Evolutionary conservation across 2,888 invertebrate genomes (phyloP).

Genomic region (Neoaliturus tenellus): DNA sequence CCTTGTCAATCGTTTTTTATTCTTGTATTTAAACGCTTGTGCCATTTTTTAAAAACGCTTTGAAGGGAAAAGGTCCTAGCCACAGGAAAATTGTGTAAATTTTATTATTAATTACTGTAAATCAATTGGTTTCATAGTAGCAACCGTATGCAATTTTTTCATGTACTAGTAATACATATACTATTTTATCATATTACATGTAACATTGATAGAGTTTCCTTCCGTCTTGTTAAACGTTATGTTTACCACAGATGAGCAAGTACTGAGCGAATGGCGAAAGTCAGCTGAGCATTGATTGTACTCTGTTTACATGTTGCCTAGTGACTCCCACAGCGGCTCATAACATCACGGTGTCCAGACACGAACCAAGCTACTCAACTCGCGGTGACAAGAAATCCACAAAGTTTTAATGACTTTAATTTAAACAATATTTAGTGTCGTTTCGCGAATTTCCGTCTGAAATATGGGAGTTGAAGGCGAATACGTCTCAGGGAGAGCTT

Average conservation of each 20-base stretch:
- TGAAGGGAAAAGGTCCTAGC: too few species aligned
- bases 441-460: neutral
- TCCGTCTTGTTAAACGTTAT: too few species aligned
- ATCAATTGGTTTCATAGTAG: too few species aligned
- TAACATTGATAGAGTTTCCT: too few species aligned
- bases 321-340: neutral
- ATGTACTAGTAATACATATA: too few species aligned
- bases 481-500: constrained; percentile 10
- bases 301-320: constrained; percentile 25
- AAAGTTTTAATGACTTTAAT: constrained; percentile 12
- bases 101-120: too few species aligned
- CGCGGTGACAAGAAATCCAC: neutral
- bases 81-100: too few species aligned
- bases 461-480: constrained; percentile 16
- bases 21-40: too few species aligned
- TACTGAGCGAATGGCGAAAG: neutral
- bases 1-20: too few species aligned
- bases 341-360: neutral
- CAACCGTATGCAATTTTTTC: too few species aligned
- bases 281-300: constrained; percentile 13
- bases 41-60: too few species aligned
- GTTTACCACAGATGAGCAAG: neutral
- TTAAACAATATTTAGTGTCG: neutral
- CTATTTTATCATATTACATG: too few species aligned
- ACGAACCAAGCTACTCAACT: neutral